A percentile compares a stretch with the other conserved stretches of the same genome.
Evolutionary conservation across 1,140 invertebrate species (phyloP).

Genomic region (Aleiodes sp.): DNA sequence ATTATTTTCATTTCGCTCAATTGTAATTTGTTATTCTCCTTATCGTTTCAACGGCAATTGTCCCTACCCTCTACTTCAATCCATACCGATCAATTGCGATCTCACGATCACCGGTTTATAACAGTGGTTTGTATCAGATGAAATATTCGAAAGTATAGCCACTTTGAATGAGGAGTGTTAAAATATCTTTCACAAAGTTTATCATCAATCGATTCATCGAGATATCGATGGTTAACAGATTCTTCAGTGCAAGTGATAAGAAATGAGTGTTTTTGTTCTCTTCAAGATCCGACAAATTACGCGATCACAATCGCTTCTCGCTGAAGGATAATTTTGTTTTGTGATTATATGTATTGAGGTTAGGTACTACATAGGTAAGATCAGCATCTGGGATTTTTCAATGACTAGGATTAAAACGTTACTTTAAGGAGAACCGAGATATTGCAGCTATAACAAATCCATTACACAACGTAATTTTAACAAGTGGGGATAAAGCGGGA

Average conservation of each 20-base stretch:
- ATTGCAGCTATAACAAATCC: slow-evolving; percentile 41
- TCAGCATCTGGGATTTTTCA: slow-evolving; percentile 15
- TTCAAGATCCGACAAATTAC: slow-evolving; percentile 2
- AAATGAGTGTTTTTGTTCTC: background rate
- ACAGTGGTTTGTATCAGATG: background rate
- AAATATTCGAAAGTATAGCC: background rate
- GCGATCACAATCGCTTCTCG: background rate
- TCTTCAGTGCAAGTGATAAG: slow-evolving; percentile 22
- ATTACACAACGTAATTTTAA: slow-evolving; percentile 39
- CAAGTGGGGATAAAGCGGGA: slow-evolving; percentile 1
- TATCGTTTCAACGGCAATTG: slow-evolving; percentile 22
- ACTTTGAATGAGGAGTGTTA: background rate
- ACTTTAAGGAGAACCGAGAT: background rate
- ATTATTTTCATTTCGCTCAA: slow-evolving; percentile 19
- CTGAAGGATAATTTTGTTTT: background rate
- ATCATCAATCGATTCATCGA: background rate
- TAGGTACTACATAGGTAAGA: background rate
- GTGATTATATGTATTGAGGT: slow-evolving; percentile 26
- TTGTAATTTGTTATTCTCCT: slow-evolving; percentile 34
- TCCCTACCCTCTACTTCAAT: background rate
- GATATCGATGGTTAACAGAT: background rate
- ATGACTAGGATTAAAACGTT: slow-evolving; percentile 35
- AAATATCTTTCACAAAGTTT: background rate
- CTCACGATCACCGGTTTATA: background rate
- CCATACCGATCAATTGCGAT: background rate